Conservation (phyloP, 2,888 invertebrate genomes). For the Apamea epomidion region DNA sequence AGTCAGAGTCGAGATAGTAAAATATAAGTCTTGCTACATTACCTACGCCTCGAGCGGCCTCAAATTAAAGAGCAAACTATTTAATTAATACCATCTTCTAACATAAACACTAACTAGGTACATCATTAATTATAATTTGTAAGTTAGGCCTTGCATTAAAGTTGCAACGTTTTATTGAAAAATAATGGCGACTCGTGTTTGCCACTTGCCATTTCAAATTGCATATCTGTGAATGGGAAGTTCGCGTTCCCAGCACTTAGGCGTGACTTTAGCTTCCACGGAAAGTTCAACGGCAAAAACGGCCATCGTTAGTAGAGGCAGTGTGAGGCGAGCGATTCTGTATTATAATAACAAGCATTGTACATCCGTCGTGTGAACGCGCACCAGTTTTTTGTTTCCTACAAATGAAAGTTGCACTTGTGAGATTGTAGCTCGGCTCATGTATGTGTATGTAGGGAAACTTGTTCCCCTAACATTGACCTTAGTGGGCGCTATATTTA, state of each 20-base stretch:
- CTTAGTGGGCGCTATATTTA: conserved; percentile 65
- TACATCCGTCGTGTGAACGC: conserved; percentile 85
- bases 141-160: not conserved
- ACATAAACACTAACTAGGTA: not conserved
- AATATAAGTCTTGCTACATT: conserved; percentile 25
- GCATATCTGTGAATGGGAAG: conserved; percentile 64
- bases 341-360: conserved; percentile 77
- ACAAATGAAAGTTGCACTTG: conserved; percentile 89
- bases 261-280: conserved; percentile 77
- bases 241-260: conserved; percentile 69
- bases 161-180: conserved; percentile 47
- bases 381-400: conserved; percentile 84
- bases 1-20: conserved; percentile 38
- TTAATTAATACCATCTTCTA: conserved; percentile 26
- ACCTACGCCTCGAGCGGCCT: conserved; percentile 6
- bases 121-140: conserved; percentile 4
- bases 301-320: conserved; percentile 54
- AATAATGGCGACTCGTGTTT: conserved; percentile 27
- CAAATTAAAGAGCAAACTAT: conserved; percentile 42
- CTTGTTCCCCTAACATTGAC: conserved; percentile 85
- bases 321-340: conserved; percentile 66
- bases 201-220: conserved; percentile 69
- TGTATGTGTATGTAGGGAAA: conserved; percentile 77
- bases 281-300: conserved; percentile 82
- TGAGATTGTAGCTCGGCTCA: conserved; percentile 82